These are phyloP conservation scores for Microplitis mediator DNA, from an alignment of 1,140 invertebrate species.

Conservation along the genomic window DNA sequence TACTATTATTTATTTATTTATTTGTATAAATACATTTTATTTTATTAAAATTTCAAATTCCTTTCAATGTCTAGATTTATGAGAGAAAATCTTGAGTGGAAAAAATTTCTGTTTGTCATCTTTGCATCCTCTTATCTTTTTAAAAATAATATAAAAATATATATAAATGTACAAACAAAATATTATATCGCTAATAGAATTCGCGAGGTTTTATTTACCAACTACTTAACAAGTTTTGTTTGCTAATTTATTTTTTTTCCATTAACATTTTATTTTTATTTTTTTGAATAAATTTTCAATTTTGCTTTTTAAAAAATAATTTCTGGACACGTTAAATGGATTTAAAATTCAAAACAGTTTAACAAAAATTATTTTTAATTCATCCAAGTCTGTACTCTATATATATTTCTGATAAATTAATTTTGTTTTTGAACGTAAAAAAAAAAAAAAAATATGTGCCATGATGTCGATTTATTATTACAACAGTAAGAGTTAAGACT, in stretches of 20 bases:
- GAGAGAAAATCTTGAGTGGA: background rate
- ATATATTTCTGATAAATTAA: background rate
- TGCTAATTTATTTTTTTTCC: conserved; percentile 25
- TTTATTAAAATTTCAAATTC: background rate
- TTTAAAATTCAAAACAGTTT: too few relatives aligned
- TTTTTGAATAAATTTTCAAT: too few relatives aligned
- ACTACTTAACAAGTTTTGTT: conserved; percentile 29
- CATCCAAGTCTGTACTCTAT: background rate
- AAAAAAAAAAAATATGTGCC: background rate
- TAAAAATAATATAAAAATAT: too few relatives aligned
- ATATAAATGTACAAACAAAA: conserved; percentile 2
- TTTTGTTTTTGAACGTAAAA: too few relatives aligned
- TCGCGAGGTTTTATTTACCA: conserved; percentile 45
- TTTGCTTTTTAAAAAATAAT: too few relatives aligned
- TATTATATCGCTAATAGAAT: conserved; percentile 49
- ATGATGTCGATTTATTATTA: background rate
- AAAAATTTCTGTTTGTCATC: conserved; percentile 4
- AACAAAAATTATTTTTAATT: background rate
- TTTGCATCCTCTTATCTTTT: background rate
- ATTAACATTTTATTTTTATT: too few relatives aligned
- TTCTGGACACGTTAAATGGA: too few relatives aligned
- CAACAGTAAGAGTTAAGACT: conserved; percentile 50
- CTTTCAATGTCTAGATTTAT: background rate
- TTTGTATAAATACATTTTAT: background rate
- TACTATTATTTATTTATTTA: background rate